Evolutionary conservation across 2,888 invertebrate species (phyloP), one percentile per base, ranked within the genome.

Genomic region (Halocaridina rubra): DNA sequence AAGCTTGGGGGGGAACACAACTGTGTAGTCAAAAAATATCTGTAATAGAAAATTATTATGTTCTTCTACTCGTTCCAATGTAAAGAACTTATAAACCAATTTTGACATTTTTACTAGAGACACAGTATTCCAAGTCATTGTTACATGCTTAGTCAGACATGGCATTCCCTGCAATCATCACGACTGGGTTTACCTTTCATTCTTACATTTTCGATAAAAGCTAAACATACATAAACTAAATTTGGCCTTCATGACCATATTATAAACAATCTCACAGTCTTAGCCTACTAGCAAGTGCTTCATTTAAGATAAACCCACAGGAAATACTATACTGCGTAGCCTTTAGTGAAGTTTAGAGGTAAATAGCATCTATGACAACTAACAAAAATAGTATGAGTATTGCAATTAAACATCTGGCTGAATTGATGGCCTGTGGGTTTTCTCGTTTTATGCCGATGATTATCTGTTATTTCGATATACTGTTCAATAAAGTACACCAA

Each of bases 261-360:
- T 84, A 84, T 84, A 84, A 84, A 84, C 82, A 84, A 84, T 84
- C 81, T 81, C 82, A 84, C 82, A 78, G 71, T 84, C 82, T 84
- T 84, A 84, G 82, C 82, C 82, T 84, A 84, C 71, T 82, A 84
- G 82, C 82, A 84, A 84, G 82, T 84, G 82, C 82, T 78, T 84
- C 61, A 64, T 84, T 78, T 84, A 78, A 84, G 82, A 84, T 78
- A 84, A 77, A 78, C 82, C 78, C 82, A 84, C 82, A 84, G 82
- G 82, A 84, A 78, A 84, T 84, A 84, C 82, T 84, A 84, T 84
- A 78, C 71, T 78, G 82, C 82, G 77, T 84, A 84, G 82, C 82
- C 76, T 77, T 78, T 77, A 84, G 78, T 84, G 53, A 84, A 78
- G 78, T 84, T 32, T 71, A 78, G 78, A 84, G 82, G 69, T 69